A percentile compares a stretch with the other conserved stretches of the same genome.
Conservation (phyloP, 2,113 vertebrate genomes). For the Muscicapa adusta region DNA sequence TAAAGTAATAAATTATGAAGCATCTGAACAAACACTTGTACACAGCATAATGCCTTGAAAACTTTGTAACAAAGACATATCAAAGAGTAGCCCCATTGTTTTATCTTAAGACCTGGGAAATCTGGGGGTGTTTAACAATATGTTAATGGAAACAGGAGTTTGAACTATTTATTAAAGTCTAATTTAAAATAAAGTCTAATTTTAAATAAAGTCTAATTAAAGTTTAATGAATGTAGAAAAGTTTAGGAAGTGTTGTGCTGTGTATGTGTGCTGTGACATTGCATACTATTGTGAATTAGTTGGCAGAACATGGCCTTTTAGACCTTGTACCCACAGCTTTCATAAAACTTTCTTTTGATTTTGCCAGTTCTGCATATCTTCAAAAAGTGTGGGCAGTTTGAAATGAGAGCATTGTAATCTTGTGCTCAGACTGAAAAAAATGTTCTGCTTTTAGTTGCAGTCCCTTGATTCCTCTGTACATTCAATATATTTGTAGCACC, state of each 20-base stretch:
- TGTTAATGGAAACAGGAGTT: not conserved
- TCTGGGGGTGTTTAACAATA: not conserved
- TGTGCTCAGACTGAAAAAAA: not conserved
- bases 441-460: not conserved
- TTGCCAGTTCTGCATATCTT: not conserved
- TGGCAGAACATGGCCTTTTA: not conserved
- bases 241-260: not conserved
- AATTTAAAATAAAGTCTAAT: not conserved
- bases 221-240: not conserved
- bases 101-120: not conserved
- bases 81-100: not conserved
- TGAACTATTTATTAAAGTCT: not conserved
- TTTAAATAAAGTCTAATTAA: not conserved
- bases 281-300: not conserved
- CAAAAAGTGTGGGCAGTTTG: not conserved
- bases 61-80: not conserved
- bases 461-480: not conserved
- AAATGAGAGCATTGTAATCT: not conserved
- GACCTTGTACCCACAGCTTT: not conserved
- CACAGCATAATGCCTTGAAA: not conserved
- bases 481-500: not conserved
- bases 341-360: not conserved
- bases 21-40: not conserved
- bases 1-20: not conserved
- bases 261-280: not conserved